Conservation (phyloP, 2,797 vertebrate genomes). For the Jordanella pulchra region DNA sequence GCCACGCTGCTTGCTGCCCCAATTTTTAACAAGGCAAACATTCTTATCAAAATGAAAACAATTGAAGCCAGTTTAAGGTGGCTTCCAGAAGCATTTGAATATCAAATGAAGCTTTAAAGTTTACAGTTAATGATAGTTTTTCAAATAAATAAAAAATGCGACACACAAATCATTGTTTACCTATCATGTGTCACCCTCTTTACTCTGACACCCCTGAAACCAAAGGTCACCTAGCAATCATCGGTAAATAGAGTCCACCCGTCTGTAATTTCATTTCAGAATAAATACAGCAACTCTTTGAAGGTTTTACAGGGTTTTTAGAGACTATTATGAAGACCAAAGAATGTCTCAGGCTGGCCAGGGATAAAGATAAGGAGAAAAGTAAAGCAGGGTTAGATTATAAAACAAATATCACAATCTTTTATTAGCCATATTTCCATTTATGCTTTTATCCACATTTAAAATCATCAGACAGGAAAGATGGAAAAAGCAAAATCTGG, state of each 20-base stretch:
- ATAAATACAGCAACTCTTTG: too few species aligned
- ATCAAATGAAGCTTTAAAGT: not conserved
- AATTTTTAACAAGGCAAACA: conserved; percentile 8
- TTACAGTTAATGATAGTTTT: too few species aligned
- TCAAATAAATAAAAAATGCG: too few species aligned
- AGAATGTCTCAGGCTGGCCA: too few species aligned
- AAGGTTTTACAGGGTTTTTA: too few species aligned
- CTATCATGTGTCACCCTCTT: not conserved
- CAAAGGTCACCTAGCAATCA: too few species aligned
- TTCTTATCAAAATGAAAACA: not conserved
- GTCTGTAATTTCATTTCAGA: too few species aligned
- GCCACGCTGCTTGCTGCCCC: conserved; percentile 8
- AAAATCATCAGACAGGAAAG: not conserved
- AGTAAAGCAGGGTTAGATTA: not conserved
- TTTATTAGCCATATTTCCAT: not conserved
- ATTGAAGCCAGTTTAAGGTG: not conserved
- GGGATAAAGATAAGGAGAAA: not conserved
- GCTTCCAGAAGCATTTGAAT: not conserved
- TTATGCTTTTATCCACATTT: too few species aligned
- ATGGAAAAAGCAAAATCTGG: not conserved
- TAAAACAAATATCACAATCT: not conserved
- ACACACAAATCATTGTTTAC: too few species aligned
- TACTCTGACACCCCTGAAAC: not conserved
- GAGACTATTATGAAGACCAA: not conserved
- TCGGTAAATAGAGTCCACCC: too few species aligned